A percentile compares a stretch with the other conserved stretches of the same genome.
Conservation (phyloP, 1,140 invertebrate species). For the Dendrolimus punctatus region DNA sequence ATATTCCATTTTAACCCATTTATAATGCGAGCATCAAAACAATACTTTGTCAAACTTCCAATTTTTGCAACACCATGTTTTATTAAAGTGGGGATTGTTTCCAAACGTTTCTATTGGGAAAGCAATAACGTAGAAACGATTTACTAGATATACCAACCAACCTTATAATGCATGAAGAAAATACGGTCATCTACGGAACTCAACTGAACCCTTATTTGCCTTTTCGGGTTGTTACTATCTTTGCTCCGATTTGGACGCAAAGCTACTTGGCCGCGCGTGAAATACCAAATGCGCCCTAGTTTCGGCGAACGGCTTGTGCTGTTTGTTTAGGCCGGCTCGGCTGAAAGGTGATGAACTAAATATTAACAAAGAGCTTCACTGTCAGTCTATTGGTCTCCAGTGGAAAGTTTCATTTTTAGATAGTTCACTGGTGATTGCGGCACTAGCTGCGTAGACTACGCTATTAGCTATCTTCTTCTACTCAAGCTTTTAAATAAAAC, state of each 20-base stretch:
- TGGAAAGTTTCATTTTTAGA: slow-evolving; percentile 22
- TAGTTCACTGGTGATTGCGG: no score
- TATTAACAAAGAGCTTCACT: slow-evolving; percentile 33
- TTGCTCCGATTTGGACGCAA: slow-evolving; percentile 58
- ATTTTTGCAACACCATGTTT: slow-evolving; percentile 22
- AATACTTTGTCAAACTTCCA: slow-evolving; percentile 20
- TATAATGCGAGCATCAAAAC: slow-evolving; percentile 33
- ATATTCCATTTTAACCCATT: slow-evolving; percentile 21
- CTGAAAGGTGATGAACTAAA: slow-evolving; percentile 42
- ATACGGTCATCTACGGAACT: slow-evolving; percentile 54
- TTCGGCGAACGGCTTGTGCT: slow-evolving; percentile 38
- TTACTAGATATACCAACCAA: slow-evolving; percentile 33
- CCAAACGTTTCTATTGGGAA: slow-evolving; percentile 34
- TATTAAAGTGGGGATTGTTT: slow-evolving; percentile 32
- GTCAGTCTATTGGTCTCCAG: slow-evolving; percentile 30
- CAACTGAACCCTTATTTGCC: slow-evolving; percentile 56
- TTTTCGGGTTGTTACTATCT: slow-evolving; percentile 61
- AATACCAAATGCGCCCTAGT: slow-evolving; percentile 63
- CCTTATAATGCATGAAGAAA: slow-evolving; percentile 56
- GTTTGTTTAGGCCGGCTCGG: slow-evolving; percentile 46
- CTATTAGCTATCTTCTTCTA: no score
- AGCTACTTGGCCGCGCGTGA: slow-evolving; percentile 54
- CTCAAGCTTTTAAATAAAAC: no score
- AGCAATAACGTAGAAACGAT: slow-evolving; percentile 39
- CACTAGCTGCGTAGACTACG: no score